Evolutionary conservation across 2,113 vertebrate genomes (phyloP).

Genomic region (Alaudala cheleensis): DNA sequence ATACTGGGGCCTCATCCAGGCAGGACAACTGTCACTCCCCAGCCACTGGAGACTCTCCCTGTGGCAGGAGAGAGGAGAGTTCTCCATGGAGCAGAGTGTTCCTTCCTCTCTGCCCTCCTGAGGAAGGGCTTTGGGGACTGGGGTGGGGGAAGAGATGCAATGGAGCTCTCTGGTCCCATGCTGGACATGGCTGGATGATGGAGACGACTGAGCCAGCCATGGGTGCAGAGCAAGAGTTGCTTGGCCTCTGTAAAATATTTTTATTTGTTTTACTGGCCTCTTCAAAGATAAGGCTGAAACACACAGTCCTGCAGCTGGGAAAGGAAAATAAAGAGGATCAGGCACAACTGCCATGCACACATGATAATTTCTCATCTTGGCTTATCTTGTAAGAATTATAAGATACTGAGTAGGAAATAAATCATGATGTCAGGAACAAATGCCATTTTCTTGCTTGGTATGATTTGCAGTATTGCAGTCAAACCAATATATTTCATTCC

Average conservation of each 20-base stretch:
- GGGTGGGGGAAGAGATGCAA: too few relatives aligned
- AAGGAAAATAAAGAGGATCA: conserved; percentile 18
- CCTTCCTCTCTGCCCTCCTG: neutral
- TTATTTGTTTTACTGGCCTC: neutral
- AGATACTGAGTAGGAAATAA: conserved; percentile 55
- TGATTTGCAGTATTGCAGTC: conserved; percentile 8
- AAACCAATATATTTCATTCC: neutral
- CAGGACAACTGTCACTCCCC: neutral
- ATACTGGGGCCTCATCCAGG: neutral
- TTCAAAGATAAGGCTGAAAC: neutral
- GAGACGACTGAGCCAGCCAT: neutral
- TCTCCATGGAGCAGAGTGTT: neutral
- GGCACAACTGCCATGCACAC: neutral
- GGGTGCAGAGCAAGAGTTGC: neutral
- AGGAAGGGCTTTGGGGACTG: neutral
- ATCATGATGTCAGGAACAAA: conserved; percentile 57
- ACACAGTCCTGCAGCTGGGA: neutral
- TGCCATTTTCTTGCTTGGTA: neutral
- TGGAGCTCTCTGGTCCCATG: too few relatives aligned
- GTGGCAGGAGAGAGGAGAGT: neutral
- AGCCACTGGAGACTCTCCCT: neutral
- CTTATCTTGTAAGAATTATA: conserved; percentile 67
- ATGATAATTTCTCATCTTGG: conserved; percentile 34
- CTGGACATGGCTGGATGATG: neutral
- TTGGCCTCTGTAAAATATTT: neutral